Percentiles rank a stretch among this genome's conserved stretches.
Conservation (phyloP, 2,888 invertebrate genomes). For the Synergus gifuensis region DNA sequence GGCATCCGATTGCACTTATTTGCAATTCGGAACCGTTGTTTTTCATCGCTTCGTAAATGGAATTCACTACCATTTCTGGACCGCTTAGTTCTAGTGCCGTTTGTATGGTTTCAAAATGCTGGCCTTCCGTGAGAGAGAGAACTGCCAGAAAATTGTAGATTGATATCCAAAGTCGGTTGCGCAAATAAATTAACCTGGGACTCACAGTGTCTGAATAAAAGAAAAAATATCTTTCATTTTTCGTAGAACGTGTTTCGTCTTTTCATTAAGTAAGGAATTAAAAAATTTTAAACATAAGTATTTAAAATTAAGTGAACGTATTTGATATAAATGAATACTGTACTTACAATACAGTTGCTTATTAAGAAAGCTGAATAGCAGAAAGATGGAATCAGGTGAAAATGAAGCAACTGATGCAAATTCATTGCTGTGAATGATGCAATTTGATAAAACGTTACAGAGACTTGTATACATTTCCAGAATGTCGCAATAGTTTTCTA, state of each 20-base stretch:
- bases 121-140: constrained; percentile 71
- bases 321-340: constrained; percentile 19
- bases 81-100: constrained; percentile 65
- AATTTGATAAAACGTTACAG: constrained; percentile 77
- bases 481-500: constrained; percentile 77
- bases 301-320: neutral
- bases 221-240: constrained; percentile 3
- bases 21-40: constrained; percentile 64
- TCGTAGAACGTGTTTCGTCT: no score
- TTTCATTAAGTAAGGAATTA: constrained; percentile 6
- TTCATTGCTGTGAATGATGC: constrained; percentile 73
- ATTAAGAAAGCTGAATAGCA: constrained; percentile 77
- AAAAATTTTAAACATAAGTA: neutral
- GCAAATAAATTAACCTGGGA: constrained; percentile 76
- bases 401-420: constrained; percentile 77
- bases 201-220: constrained; percentile 70
- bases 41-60: constrained; percentile 66
- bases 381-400: constrained; percentile 78
- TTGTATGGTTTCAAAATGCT: constrained; percentile 69
- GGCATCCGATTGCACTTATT: constrained; percentile 68
- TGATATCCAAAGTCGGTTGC: constrained; percentile 79
- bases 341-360: constrained; percentile 78
- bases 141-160: constrained; percentile 78
- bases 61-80: constrained; percentile 61
- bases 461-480: constrained; percentile 79